These are phyloP conservation scores for Mastacembelus armatus DNA, from an alignment of 2,797 vertebrate genomes.

Conservation along the genomic window DNA sequence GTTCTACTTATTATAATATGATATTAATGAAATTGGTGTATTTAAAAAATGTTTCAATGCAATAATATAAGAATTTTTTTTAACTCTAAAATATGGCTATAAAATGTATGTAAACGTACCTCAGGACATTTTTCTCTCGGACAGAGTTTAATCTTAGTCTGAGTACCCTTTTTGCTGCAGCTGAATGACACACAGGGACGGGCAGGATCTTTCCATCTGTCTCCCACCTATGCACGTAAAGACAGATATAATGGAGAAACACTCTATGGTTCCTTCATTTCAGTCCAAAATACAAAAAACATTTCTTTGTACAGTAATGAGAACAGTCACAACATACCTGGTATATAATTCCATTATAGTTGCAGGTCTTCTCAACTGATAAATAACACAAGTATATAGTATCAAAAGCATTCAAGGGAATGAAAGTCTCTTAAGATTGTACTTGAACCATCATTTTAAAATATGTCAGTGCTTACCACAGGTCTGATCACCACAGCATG, in stretches of 20 bases:
- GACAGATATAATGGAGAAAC: neutral
- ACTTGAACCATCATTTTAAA: neutral
- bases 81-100: too few species aligned
- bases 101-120: slow-evolving; percentile 52
- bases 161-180: slow-evolving; percentile 66
- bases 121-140: slow-evolving; percentile 60
- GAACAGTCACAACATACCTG: too few species aligned
- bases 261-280: neutral
- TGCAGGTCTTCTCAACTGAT: slow-evolving; percentile 79
- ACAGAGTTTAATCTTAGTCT: slow-evolving; percentile 63
- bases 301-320: too few species aligned
- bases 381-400: slow-evolving; percentile 14
- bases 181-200: slow-evolving; percentile 65
- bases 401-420: neutral
- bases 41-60: neutral
- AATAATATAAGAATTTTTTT: too few species aligned
- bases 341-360: slow-evolving; percentile 59
- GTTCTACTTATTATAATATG: neutral
- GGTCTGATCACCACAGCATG: slow-evolving; percentile 62
- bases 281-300: neutral
- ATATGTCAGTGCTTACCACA: slow-evolving; percentile 67
- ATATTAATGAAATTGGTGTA: too few species aligned
- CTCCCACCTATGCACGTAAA: slow-evolving; percentile 69
- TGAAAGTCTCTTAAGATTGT: neutral
- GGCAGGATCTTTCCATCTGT: slow-evolving; percentile 66